Percentiles rank a stretch among this genome's conserved stretches.
Conservation (phyloP, 2,797 vertebrate genomes). For the Sebastes taczanowskii region DNA sequence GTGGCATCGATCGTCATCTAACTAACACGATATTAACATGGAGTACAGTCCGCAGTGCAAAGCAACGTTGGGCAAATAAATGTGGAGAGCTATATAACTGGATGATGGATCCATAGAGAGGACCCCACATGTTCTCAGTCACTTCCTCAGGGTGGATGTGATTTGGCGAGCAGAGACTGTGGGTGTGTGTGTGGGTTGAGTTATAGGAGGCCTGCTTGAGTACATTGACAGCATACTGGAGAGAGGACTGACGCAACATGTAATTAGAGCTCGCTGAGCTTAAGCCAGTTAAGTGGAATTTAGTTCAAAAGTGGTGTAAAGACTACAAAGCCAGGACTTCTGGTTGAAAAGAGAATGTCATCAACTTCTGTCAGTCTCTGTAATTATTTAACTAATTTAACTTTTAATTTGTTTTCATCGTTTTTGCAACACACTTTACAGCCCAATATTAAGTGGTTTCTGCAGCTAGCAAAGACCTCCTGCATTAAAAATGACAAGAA, state of each 20-base stretch:
- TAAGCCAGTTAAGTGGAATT: slow-evolving; percentile 20
- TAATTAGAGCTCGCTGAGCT: slow-evolving; percentile 41
- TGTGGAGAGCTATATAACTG: neutral
- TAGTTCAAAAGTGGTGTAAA: neutral
- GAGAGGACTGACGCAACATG: slow-evolving; percentile 19
- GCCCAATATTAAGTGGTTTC: neutral
- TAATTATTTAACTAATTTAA: neutral
- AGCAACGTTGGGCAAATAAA: neutral
- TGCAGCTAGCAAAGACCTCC: neutral
- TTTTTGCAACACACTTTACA: neutral
- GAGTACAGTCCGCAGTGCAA: neutral
- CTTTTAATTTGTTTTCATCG: neutral
- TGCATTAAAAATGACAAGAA: neutral
- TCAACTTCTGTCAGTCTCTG: neutral
- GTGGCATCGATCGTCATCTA: neutral
- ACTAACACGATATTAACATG: neutral
- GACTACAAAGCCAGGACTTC: slow-evolving; percentile 1
- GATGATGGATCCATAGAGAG: neutral
- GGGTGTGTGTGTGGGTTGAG: neutral
- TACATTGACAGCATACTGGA: slow-evolving; percentile 14
- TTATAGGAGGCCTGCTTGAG: slow-evolving; percentile 19
- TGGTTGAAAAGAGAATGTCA: neutral
- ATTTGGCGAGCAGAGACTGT: slow-evolving; percentile 13
- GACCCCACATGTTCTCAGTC: neutral
- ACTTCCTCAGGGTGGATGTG: neutral